Conservation (phyloP, 2,113 vertebrate species). For the Upupa epops region DNA sequence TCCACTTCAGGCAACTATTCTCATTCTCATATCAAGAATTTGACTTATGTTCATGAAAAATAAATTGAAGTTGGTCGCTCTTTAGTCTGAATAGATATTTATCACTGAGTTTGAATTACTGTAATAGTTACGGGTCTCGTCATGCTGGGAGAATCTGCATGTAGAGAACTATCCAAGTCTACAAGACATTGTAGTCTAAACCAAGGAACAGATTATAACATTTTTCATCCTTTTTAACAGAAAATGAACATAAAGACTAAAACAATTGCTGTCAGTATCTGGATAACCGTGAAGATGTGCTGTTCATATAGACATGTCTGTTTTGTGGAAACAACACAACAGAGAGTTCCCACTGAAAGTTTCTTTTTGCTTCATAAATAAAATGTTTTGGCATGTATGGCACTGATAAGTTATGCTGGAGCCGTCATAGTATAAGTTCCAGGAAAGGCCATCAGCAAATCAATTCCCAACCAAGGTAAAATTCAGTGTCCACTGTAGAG, state of each 20-base stretch:
- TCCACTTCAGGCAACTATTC: background rate
- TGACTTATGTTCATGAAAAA: background rate
- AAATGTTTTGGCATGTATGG: background rate
- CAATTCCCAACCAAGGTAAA: background rate
- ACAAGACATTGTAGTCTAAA: background rate
- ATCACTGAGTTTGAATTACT: background rate
- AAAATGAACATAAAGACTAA: background rate
- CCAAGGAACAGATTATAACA: background rate
- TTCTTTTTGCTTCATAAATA: background rate
- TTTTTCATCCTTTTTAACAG: background rate
- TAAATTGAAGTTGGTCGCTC: background rate
- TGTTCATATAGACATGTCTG: background rate
- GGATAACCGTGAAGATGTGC: background rate
- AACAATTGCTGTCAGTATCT: background rate
- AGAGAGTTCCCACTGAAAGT: background rate
- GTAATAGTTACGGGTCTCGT: background rate
- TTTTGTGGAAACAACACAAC: background rate
- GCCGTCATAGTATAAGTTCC: background rate
- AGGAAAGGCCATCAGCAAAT: background rate
- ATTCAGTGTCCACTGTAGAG: background rate
- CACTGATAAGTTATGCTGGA: background rate
- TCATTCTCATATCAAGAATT: background rate
- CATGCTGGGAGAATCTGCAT: background rate
- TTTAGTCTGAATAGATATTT: background rate
- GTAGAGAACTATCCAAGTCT: background rate